Percentiles rank a stretch among this genome's conserved stretches.
phyloP scores from a whole-genome alignment of 2,113 vertebrate species.

The Sterna hirundo region DNA sequence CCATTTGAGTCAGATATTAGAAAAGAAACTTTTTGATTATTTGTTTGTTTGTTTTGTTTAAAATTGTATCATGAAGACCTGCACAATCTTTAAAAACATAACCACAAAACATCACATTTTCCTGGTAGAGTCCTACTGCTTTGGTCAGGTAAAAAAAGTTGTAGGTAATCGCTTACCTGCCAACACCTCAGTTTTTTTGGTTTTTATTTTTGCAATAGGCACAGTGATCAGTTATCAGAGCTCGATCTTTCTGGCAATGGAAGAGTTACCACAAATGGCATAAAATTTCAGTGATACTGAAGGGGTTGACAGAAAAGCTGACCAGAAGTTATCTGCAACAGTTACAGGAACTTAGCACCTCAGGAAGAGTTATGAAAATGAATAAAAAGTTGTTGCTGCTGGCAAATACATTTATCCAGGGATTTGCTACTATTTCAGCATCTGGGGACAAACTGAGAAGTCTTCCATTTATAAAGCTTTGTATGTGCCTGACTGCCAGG shows the following conservation, averaged over 20 bases:
- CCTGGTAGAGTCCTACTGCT: background rate
- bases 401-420: background rate
- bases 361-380: constrained; percentile 16
- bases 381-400: background rate
- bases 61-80: background rate
- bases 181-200: background rate
- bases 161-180: background rate
- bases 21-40: background rate
- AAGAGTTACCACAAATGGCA: background rate
- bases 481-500: background rate
- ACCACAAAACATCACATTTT: background rate
- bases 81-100: background rate
- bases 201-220: rapidly evolving
- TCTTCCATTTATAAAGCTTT: background rate
- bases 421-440: background rate
- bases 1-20: background rate
- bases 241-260: background rate
- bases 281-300: background rate
- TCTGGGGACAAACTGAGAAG: background rate
- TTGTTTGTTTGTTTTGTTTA: background rate
- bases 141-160: background rate
- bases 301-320: background rate
- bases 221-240: background rate
- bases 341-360: background rate
- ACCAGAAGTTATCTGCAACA: background rate